Evolutionary conservation across 2,113 vertebrate species (phyloP), one percentile per base, ranked within the genome.

Genomic region (Suricata suricatta): DNA sequence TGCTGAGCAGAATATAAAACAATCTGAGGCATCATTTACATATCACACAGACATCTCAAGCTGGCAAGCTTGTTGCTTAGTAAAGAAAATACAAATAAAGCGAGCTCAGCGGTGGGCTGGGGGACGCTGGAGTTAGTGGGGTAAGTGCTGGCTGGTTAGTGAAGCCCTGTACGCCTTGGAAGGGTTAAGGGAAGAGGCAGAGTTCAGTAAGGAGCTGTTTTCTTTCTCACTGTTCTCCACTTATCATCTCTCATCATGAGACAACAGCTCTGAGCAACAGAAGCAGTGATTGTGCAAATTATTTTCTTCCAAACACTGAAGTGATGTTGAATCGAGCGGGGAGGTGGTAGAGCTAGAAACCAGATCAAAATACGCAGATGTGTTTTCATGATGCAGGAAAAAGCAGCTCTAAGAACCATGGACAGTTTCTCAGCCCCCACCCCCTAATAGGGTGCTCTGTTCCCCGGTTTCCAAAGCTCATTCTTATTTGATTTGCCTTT

Each of bases 211-310:
- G 82, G 71, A 97, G 77, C 47, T 97, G 63, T 92, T 97, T 97
- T 91, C 90, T 54, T 93, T 69, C 88, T 93, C 63, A 16, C 35
- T 74, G 68, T 68, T 95, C 94, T 93, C 86, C 71, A 83, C 93
- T 94, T 97, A 94, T 74, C 95, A 93, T 96, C 80, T 96, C 96
- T 92, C 90, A 33, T 84, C 90, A 82, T 33, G 97, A 97, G 83
- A 93, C 76, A 88, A 90, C 16, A 60, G 92, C 81, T 92, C 88
- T 90, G 88, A 96, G 87, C 71, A 95, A 72, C 71, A 93, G 97
- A 92, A 95, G 77, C 96, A 69, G 63, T 91, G 88, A 96, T 60
- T 68, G 90, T 97, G 97, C 90, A 97, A 98, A 98, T 97, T 97
- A 98, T 96, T 94, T 97, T 96, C 97, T 95, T 98, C 96, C 97